A percentile compares a stretch with the other conserved stretches of the same genome.
Evolutionary conservation across 2,797 vertebrate species (phyloP).

Genomic region (Gallinago stenura): DNA sequence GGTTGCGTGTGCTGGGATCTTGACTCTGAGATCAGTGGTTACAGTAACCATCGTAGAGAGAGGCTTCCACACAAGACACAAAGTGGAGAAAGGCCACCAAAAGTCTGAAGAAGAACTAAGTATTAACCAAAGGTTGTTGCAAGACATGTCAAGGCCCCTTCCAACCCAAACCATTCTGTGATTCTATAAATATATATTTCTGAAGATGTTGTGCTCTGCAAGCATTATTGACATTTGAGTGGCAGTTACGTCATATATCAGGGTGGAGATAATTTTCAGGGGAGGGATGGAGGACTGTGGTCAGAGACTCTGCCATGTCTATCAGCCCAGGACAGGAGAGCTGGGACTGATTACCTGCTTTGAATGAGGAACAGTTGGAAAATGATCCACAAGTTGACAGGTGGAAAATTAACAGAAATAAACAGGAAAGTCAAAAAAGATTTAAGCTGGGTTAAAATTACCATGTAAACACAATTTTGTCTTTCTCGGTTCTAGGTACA

Average conservation of each 20-base stretch:
- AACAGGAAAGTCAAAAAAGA: not conserved
- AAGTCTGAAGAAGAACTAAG: not conserved
- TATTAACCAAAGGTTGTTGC: not conserved
- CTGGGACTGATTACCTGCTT: not conserved
- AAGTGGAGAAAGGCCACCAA: not conserved
- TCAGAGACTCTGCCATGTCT: not conserved
- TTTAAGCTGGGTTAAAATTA: not conserved
- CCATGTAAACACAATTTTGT: accelerated
- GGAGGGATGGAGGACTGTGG: not conserved
- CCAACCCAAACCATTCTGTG: too few relatives aligned
- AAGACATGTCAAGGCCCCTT: not conserved
- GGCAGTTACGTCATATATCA: too few relatives aligned
- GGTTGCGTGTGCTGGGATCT: not conserved
- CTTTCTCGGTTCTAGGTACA: not conserved
- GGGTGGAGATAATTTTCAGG: not conserved
- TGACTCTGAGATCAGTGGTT: not conserved
- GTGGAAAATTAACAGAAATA: not conserved
- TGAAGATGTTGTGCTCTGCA: not conserved
- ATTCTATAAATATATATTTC: not conserved
- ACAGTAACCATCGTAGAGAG: not conserved
- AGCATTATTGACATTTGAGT: not conserved
- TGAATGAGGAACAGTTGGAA: not conserved
- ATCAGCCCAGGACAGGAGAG: not conserved
- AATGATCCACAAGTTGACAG: not conserved
- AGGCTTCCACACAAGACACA: not conserved